Evolutionary conservation across 2,888 invertebrate species (phyloP).

Genomic region (Latheticus oryzae): DNA sequence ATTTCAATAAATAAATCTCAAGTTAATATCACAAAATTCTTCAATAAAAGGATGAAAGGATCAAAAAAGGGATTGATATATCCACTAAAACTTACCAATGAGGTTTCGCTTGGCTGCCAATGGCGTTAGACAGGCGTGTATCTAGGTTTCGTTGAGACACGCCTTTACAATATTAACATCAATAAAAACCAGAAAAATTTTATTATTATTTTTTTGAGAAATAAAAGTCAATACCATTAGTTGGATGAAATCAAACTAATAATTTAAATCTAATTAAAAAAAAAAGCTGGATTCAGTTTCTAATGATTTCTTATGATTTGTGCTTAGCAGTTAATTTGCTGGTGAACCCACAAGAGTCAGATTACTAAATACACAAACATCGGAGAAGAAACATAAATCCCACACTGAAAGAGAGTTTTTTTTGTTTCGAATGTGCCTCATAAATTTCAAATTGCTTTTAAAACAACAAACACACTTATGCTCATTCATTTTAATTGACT

Average conservation of each 20-base stretch:
- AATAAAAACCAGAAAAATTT: background rate
- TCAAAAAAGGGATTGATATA: no score
- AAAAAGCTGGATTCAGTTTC: slow-evolving; percentile 30
- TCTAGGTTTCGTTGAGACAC: slow-evolving; percentile 32
- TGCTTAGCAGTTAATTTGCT: slow-evolving; percentile 37
- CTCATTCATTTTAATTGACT: slow-evolving; percentile 17
- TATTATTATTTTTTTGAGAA: no score
- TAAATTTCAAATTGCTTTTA: slow-evolving; percentile 54
- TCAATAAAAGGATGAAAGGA: no score
- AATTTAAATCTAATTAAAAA: no score
- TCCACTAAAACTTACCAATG: slow-evolving; percentile 17
- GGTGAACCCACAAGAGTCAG: slow-evolving; percentile 43
- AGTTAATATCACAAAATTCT: no score
- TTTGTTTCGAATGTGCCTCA: slow-evolving; percentile 49
- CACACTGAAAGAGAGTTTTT: slow-evolving; percentile 46
- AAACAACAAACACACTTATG: slow-evolving; percentile 46
- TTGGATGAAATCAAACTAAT: no score
- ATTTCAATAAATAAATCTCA: no score
- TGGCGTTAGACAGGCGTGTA: slow-evolving; percentile 39
- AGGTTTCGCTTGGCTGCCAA: slow-evolving; percentile 23
- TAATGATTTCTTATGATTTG: slow-evolving; percentile 40
- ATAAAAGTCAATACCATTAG: no score
- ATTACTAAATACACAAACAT: slow-evolving; percentile 51
- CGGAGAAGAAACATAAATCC: slow-evolving; percentile 49
- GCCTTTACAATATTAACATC: slow-evolving; percentile 18